Conservation (phyloP, 1,140 invertebrate genomes). For the Battus philenor region DNA sequence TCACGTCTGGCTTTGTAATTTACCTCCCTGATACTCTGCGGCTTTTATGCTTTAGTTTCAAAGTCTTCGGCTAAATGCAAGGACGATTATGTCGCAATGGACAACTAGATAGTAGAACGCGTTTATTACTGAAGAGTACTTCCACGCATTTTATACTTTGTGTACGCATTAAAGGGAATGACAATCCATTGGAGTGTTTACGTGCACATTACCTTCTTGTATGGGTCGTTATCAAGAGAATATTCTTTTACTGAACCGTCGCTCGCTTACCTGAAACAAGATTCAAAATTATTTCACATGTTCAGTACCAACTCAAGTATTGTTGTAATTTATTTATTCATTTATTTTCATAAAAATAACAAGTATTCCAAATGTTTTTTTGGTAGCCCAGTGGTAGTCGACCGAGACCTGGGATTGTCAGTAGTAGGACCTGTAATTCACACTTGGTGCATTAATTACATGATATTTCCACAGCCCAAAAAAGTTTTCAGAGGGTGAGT, state of each 20-base stretch:
- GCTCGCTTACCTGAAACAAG: conserved; percentile 26
- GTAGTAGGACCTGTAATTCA: too few relatives aligned
- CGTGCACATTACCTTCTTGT: neutral
- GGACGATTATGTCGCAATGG: neutral
- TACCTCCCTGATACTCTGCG: conserved; percentile 11
- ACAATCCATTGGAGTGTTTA: conserved; percentile 15
- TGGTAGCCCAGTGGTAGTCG: too few relatives aligned
- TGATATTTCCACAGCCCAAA: too few relatives aligned
- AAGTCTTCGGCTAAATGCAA: conserved; percentile 12
- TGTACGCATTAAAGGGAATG: conserved; percentile 26
- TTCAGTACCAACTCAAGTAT: too few relatives aligned
- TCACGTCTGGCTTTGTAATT: conserved; percentile 13
- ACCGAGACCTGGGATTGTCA: too few relatives aligned
- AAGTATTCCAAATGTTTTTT: too few relatives aligned
- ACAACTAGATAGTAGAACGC: conserved; percentile 6
- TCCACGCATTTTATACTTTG: conserved; percentile 16
- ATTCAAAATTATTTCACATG: conserved; percentile 3
- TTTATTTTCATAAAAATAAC: too few relatives aligned
- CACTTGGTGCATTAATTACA: too few relatives aligned
- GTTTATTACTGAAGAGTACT: conserved; percentile 31
- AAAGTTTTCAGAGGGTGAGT: too few relatives aligned
- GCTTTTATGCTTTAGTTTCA: conserved; percentile 2
- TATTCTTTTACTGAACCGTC: conserved; percentile 11
- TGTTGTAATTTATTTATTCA: too few relatives aligned
- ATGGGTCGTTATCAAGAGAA: conserved; percentile 1